Conservation (phyloP, 2,888 invertebrate species). For the Fragum fragum region DNA sequence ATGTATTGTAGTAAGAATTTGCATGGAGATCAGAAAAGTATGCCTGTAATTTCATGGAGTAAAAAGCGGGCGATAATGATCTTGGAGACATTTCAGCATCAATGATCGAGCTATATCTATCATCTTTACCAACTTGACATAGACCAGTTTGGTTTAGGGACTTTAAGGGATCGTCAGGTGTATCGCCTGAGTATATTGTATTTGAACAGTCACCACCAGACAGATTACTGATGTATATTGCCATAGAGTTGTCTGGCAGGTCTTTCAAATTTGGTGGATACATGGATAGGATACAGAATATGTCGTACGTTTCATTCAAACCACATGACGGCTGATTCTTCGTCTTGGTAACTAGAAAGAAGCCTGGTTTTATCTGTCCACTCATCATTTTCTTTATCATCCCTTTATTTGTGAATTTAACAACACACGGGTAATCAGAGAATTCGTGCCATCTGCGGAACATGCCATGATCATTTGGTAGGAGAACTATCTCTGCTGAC, state of each 20-base stretch:
- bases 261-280: background rate
- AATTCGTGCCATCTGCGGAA: constrained; percentile 16
- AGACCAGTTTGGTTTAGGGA: background rate
- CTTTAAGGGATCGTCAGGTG: background rate
- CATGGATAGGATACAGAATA: background rate
- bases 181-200: background rate
- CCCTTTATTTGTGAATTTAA: background rate
- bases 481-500: background rate
- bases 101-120: constrained; percentile 3
- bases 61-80: background rate
- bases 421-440: constrained; percentile 15
- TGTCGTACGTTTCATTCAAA: background rate
- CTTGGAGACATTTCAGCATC: constrained; percentile 7
- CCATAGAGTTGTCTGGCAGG: background rate
- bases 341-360: constrained; percentile 8
- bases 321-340: background rate
- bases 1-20: no score
- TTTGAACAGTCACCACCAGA: background rate
- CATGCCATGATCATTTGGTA: background rate
- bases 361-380: background rate
- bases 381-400: background rate
- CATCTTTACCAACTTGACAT: background rate
- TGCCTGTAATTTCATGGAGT: background rate
- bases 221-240: constrained; percentile 2
- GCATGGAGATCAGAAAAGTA: constrained; percentile 13